These are phyloP conservation scores for Grallaria varia DNA, from an alignment of 2,113 vertebrate species.

Conservation along the genomic window DNA sequence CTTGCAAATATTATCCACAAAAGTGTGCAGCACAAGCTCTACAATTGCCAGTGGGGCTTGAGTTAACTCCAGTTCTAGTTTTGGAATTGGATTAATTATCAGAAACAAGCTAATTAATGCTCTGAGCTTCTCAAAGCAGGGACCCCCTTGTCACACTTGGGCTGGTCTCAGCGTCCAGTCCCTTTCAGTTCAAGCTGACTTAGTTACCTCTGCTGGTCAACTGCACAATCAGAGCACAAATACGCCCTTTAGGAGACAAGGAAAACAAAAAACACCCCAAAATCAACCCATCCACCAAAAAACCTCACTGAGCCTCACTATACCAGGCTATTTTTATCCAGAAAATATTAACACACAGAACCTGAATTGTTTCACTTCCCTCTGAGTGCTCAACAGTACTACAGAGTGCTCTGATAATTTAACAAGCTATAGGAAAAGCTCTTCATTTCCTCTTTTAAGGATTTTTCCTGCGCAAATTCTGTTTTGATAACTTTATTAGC, in stretches of 20 bases:
- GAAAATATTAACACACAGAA: neutral
- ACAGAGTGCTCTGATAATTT: neutral
- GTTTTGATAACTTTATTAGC: neutral
- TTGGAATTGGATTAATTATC: neutral
- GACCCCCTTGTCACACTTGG: neutral
- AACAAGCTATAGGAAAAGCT: neutral
- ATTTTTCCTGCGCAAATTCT: neutral
- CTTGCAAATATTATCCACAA: neutral
- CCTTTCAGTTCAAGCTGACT: fast-evolving
- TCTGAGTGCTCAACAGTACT: neutral
- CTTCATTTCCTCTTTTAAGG: neutral
- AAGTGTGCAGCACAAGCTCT: neutral
- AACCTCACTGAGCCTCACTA: neutral
- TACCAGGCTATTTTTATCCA: neutral
- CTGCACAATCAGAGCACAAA: neutral
- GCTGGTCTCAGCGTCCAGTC: neutral
- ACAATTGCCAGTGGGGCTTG: neutral
- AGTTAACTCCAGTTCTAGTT: neutral
- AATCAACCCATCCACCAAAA: neutral
- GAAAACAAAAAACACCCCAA: neutral
- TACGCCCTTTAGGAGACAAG: neutral
- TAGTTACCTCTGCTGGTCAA: neutral
- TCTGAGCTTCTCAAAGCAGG: neutral
- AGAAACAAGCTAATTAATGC: neutral
- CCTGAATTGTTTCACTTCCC: neutral